Evolutionary conservation across 1,140 invertebrate genomes (phyloP).

Genomic region (Adelges cooleyi): DNA sequence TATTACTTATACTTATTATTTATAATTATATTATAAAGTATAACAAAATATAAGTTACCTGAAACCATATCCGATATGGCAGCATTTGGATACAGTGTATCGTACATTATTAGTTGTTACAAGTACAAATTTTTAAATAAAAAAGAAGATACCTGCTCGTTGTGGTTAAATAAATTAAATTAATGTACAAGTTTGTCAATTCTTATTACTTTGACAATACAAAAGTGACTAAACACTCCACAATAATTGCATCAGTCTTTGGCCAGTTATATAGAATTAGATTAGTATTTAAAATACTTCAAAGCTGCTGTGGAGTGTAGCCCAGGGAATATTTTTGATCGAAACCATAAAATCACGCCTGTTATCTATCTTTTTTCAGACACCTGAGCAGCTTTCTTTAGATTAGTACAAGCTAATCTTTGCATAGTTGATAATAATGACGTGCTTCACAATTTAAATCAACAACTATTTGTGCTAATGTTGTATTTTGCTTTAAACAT

Average conservation of each 20-base stretch:
- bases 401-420: slow-evolving; percentile 18
- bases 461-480: neutral
- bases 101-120: slow-evolving; percentile 6
- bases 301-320: slow-evolving; percentile 27
- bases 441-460: slow-evolving; percentile 14
- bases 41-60: too few relatives aligned
- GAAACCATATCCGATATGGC: slow-evolving; percentile 19
- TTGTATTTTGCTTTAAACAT: slow-evolving; percentile 7
- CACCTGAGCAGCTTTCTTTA: neutral
- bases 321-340: slow-evolving; percentile 18
- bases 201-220: neutral
- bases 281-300: slow-evolving; percentile 20
- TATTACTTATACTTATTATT: too few relatives aligned
- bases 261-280: slow-evolving; percentile 13
- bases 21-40: too few relatives aligned
- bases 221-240: slow-evolving; percentile 26
- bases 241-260: slow-evolving; percentile 7
- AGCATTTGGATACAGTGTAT: neutral
- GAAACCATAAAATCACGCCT: slow-evolving; percentile 22
- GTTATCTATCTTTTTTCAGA: slow-evolving; percentile 24
- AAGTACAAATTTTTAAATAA: slow-evolving; percentile 3
- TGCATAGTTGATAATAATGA: slow-evolving; percentile 20
- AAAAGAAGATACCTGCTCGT: slow-evolving; percentile 16
- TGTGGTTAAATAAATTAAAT: too few relatives aligned
- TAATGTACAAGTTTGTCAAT: neutral